Evolutionary conservation across 1,140 invertebrate species (phyloP), one percentile per base, ranked within the genome.

Genomic region (Lucilia cuprina): DNA sequence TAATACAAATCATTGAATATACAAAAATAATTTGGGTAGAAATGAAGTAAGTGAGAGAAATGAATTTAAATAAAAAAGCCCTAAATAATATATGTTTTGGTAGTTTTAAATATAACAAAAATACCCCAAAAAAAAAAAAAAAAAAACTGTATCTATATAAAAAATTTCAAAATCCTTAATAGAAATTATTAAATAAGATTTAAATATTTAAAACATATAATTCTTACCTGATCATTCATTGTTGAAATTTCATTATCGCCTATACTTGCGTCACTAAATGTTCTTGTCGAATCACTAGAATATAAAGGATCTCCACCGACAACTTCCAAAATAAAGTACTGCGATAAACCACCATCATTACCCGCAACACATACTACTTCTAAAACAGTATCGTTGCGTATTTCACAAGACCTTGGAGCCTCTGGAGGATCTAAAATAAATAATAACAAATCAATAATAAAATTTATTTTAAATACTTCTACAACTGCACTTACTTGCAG

Each of bases 321-420:
- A 65, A 96, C 95, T 92, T 97, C 96, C 77, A 97, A 92, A 74
- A 96, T 92, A 91, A 98, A 98, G 88, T 94, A 94, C 91, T 97
- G 96, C 19, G 94, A 93, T 21, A 97, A 93, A 7, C 96, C 96
- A 13, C 96, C 96, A 87, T 96, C 95, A 86, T 94, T 94, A 21
- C 96, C 96, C 0, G 96, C 94, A 77, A 94, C 91, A 91, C 96
- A 97, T 83, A 93, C 94, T 74, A 97, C 95, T 89, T 95, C 94
- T 82, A 97, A 91, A 13, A 92, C 89, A 50, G 92, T 93, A 65
- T 94, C 93, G 90, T 96, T 95, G 86, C 93, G 92, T 83, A 96
- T 88, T 70, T 93, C 92, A 88, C 95, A 96, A 88, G 95, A 93
- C 86, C 92, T 92, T 14, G 95, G 95, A 5, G 94, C 92, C 88